Evolutionary conservation across 2,888 invertebrate genomes (phyloP), one percentile per base, ranked within the genome.

Genomic region (Amphipyra berbera): DNA sequence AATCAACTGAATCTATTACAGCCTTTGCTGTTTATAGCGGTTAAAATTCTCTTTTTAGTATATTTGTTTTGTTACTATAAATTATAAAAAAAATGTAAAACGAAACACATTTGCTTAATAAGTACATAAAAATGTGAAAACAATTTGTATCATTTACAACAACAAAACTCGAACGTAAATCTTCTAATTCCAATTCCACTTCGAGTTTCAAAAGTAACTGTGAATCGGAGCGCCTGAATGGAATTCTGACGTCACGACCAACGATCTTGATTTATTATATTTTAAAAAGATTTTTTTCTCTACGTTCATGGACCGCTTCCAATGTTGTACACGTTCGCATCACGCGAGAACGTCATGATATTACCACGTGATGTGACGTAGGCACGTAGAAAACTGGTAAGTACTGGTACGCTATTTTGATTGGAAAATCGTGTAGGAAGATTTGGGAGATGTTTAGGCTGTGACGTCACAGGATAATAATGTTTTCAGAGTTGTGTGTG

Each of bases 231-330:
- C 64, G 68, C 56, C 68, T 87, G 81, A 88, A 88, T 88, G 85
- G 77, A 79, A 61, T 54, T 49, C 66, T 85, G 83, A 88, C 88
- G 85, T 86, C 85, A 87, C 72, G 47, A 15, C 55, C 57, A 63
- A 70, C 74, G 65, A 79, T 75, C 68, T 67, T 84, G 85, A 87
- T 84, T 85, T 86, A 85, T 83, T 80, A 78, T 82, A 81, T 84
- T 88, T 85, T 82, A 82, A 85, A 86, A 84, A 82, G 68, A 74
- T 82, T 81, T 79, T 76, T 78, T 69, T 74, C 60, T 66, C 46
- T 73, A 76, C 78, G 70, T 62, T 64, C 72, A 71, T 85, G 87
- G 84, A 84, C 74, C 69, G 48, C 65, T 72, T 87, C 89, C 89
- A 88, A 85, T 68, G 67, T 68, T 68, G 67, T 68, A 61, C 78